Evolutionary conservation across 2,888 invertebrate genomes (phyloP).

Genomic region (Suillia variegata): DNA sequence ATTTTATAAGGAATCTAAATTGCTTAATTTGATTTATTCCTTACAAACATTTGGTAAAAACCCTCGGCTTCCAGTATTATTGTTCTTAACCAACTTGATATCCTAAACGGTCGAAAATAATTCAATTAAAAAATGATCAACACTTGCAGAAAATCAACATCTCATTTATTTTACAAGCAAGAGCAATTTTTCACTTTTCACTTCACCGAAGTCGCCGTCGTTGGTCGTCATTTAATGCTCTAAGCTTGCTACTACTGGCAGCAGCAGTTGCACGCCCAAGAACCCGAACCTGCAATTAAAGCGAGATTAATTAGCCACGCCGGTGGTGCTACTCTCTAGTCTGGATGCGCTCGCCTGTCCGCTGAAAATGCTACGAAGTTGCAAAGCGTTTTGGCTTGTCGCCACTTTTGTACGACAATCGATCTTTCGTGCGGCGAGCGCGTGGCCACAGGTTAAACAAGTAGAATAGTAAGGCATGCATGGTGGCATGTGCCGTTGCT

Average conservation of each 20-base stretch:
- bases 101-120: too few species aligned
- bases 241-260: too few species aligned
- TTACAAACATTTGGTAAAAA: too few species aligned
- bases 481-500: not conserved
- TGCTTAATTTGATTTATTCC: too few species aligned
- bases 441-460: not conserved
- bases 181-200: slow-evolving; percentile 39
- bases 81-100: too few species aligned
- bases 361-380: not conserved
- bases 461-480: not conserved
- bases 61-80: too few species aligned
- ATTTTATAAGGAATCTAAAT: too few species aligned
- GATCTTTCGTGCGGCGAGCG: slow-evolving; percentile 32
- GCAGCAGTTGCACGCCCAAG: slow-evolving; percentile 10
- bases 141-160: slow-evolving; percentile 39
- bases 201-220: slow-evolving; percentile 37
- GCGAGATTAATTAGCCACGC: slow-evolving; percentile 54
- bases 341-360: slow-evolving; percentile 11
- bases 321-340: slow-evolving; percentile 33
- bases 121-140: slow-evolving; percentile 22
- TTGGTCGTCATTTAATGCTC: too few species aligned
- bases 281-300: slow-evolving; percentile 51
- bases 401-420: slow-evolving; percentile 41
- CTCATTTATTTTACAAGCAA: slow-evolving; percentile 53
- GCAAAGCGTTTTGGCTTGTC: slow-evolving; percentile 29